phyloP scores from a whole-genome alignment of 35 echinoderm and acorn worm genomes.

The Patiria miniata region DNA sequence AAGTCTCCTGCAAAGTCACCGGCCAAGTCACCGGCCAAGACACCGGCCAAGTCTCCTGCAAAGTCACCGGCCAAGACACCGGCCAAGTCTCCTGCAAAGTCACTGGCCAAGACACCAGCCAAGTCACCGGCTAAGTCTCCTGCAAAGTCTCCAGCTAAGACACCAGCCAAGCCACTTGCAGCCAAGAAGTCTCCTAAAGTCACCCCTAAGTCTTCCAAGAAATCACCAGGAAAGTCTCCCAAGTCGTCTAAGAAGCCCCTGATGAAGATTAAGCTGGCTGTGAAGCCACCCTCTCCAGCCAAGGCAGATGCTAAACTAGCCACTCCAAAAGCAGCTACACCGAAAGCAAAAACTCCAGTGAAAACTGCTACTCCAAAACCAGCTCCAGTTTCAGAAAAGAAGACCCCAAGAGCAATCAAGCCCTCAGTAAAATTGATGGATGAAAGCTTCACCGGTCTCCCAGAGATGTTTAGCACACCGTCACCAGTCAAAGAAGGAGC shows the following conservation, averaged over 20 bases:
- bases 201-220: conserved; percentile 9
- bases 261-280: not conserved
- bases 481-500: conserved; percentile 50
- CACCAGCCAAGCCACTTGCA: conserved; percentile 14
- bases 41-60: conserved; percentile 20
- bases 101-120: not conserved
- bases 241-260: not conserved
- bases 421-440: conserved; percentile 58
- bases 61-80: conserved; percentile 45
- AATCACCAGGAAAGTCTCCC: not conserved
- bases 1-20: conserved; percentile 17
- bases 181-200: not conserved
- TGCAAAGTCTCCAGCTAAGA: not conserved
- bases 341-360: conserved; percentile 47
- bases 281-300: not conserved
- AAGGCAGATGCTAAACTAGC: conserved; percentile 11
- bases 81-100: conserved; percentile 11
- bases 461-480: conserved; percentile 87
- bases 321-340: conserved; percentile 37
- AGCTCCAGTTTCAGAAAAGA: conserved; percentile 53
- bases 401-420: conserved; percentile 41
- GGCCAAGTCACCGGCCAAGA: not conserved
- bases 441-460: conserved; percentile 92
- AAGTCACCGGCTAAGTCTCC: conserved; percentile 24
- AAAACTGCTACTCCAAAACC: not conserved